Base-by-base conservation (phyloP, 2,113 vertebrate genomes). In the Apus apus region DNA sequence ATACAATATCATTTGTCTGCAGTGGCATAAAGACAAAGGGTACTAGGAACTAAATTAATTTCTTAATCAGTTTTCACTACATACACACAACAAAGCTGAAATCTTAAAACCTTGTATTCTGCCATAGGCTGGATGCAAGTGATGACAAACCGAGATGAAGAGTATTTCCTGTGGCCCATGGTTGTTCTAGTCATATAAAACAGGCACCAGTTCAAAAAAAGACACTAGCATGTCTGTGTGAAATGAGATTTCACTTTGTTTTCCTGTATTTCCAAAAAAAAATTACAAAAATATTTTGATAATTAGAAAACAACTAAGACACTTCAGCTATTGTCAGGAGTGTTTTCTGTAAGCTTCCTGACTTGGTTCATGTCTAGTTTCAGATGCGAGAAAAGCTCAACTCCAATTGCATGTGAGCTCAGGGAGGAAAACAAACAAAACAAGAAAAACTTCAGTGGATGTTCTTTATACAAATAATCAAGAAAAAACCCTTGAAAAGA, bases 231-330 rank as follows among this genome's bases (percentile, higher is more conserved):
- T 4, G 1, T 7, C 15, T 53, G 45, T 17, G 30, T 15, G 11
- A 15, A 83, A n/a, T 40, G 70, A 67, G 8, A 36, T 87, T 71
- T 19, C 2, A 72, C 38, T 26, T 85, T 23, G 6, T 17, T 78
- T 64, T 26, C 8, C 38, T 10, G 26, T 2, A 3, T 6, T 10
- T 43, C 2, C 36, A 43, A 56, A 6, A 56, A 6, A 77, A 65
- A 36, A 8, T 4, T 3, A 2, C 5, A 5, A 56, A 72, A 45
- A 2, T 40, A 8, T 25, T 57, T 53, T 56, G 1, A 7, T 34
- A 14, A 51, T 58, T 56, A 56, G 15, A 54, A 88, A 22, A 20
- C 60, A 85, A 30, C 1, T 11, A 34, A 30, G 8, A 25, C 1
- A 7, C 50, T 68, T 72, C 38, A 51, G 32, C 38, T 56, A 17